Conservation (phyloP, 2,888 invertebrate species). For the Agriopis marginaria region DNA sequence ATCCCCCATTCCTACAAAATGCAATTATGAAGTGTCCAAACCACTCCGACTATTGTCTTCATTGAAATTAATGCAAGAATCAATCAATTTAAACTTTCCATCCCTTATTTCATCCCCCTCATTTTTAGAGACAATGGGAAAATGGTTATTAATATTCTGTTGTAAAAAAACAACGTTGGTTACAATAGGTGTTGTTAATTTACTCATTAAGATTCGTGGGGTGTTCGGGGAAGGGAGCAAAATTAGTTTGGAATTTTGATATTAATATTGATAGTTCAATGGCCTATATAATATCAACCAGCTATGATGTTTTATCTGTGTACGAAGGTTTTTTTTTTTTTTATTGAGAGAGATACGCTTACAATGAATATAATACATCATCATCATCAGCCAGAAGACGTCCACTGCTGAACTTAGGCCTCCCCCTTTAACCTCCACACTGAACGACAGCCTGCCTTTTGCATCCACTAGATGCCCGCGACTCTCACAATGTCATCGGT, state of each 20-base stretch:
- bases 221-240: constrained; percentile 56
- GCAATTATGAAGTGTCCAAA: constrained; percentile 75
- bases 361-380: no score
- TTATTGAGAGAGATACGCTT: no score
- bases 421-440: no score
- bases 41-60: constrained; percentile 79
- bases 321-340: no score
- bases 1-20: constrained; percentile 53
- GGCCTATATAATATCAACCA: constrained; percentile 1
- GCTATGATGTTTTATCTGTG: neutral
- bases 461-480: no score
- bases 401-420: no score
- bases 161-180: constrained; percentile 77
- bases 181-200: constrained; percentile 86
- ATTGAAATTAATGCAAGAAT: constrained; percentile 85
- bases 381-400: no score
- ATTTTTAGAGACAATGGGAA: constrained; percentile 72
- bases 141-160: constrained; percentile 82
- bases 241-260: constrained; percentile 56
- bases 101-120: constrained; percentile 61
- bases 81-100: constrained; percentile 78
- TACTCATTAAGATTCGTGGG: constrained; percentile 84
- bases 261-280: constrained; percentile 49
- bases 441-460: no score
- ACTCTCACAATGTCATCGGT: no score